phyloP scores from a whole-genome alignment of 2,888 invertebrate genomes.

The Drosophila neonasuta region DNA sequence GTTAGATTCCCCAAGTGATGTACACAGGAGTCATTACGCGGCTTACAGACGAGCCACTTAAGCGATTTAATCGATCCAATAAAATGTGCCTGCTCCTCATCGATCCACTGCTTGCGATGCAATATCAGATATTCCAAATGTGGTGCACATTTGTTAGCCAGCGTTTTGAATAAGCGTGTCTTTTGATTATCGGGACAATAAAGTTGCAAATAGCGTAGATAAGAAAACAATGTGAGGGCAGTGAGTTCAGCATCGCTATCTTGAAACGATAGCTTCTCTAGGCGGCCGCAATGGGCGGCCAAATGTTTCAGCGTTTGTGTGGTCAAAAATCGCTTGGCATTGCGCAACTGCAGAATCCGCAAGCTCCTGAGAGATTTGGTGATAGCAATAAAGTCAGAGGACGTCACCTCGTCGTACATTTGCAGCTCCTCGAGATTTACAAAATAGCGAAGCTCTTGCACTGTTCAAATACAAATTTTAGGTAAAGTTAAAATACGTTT shows the following conservation, averaged over 20 bases:
- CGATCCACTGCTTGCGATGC: constrained; percentile 66
- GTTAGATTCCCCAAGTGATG: constrained; percentile 41
- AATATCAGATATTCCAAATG: constrained; percentile 55
- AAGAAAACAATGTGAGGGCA: constrained; percentile 43
- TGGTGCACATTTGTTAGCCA: constrained; percentile 35
- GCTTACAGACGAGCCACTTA: constrained; percentile 63
- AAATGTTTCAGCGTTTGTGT: constrained; percentile 53
- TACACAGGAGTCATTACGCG: constrained; percentile 58
- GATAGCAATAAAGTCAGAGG: constrained; percentile 53
- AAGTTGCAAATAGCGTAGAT: constrained; percentile 57
- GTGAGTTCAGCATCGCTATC: constrained; percentile 64
- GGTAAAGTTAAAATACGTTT: too few species aligned
- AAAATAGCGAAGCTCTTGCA: constrained; percentile 61
- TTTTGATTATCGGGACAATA: constrained; percentile 60
- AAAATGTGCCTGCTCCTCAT: constrained; percentile 58
- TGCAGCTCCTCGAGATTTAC: constrained; percentile 49
- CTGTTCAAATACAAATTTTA: constrained; percentile 19
- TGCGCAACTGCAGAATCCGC: constrained; percentile 56
- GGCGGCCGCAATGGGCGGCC: constrained; percentile 42
- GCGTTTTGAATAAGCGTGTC: constrained; percentile 50
- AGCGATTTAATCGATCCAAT: constrained; percentile 51
- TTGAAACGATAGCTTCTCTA: constrained; percentile 60
- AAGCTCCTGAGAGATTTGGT: constrained; percentile 47
- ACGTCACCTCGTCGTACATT: constrained; percentile 59
- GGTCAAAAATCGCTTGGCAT: constrained; percentile 57